Percentiles rank a stretch among this genome's conserved stretches.
Evolutionary conservation across 2,113 vertebrate genomes (phyloP).

Genomic region (Nothobranchius kuhntae): DNA sequence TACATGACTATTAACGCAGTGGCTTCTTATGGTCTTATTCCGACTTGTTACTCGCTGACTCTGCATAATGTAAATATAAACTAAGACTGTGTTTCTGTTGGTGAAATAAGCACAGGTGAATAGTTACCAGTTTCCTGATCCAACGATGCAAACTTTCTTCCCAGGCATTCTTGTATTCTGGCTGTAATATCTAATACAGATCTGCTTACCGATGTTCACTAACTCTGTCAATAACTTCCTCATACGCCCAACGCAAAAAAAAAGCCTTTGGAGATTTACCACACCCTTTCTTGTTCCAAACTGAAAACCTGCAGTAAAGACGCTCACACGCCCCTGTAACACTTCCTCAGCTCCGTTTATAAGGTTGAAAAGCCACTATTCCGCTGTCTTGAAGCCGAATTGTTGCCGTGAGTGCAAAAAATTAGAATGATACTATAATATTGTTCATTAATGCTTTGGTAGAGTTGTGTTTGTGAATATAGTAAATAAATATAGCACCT

Average conservation of each 20-base stretch:
- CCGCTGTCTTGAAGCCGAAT: no score
- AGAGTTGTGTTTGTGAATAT: not conserved
- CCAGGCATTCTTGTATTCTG: conserved; percentile 61
- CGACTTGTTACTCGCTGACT: conserved; percentile 1
- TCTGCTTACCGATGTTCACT: not conserved
- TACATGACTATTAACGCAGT: not conserved
- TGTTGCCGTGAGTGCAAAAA: accelerated
- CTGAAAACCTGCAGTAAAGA: no score
- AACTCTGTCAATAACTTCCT: conserved; percentile 60
- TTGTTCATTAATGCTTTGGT: not conserved
- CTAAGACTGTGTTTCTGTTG: not conserved
- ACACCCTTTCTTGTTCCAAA: conserved; percentile 5
- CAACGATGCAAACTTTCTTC: conserved; percentile 83
- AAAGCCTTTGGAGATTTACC: not conserved
- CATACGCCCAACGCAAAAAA: conserved; percentile 50
- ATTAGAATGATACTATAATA: accelerated
- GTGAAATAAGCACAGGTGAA: not conserved
- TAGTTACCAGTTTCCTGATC: conserved; percentile 85
- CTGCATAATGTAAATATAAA: not conserved
- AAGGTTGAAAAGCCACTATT: not conserved
- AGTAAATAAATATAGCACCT: not conserved
- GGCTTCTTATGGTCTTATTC: conserved; percentile 10
- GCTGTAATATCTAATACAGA: not conserved
- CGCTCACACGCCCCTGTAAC: no score
- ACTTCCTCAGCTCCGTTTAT: not conserved